phyloP scores from a whole-genome alignment of 2,797 vertebrate genomes.

The Chloroceryle amazona region DNA sequence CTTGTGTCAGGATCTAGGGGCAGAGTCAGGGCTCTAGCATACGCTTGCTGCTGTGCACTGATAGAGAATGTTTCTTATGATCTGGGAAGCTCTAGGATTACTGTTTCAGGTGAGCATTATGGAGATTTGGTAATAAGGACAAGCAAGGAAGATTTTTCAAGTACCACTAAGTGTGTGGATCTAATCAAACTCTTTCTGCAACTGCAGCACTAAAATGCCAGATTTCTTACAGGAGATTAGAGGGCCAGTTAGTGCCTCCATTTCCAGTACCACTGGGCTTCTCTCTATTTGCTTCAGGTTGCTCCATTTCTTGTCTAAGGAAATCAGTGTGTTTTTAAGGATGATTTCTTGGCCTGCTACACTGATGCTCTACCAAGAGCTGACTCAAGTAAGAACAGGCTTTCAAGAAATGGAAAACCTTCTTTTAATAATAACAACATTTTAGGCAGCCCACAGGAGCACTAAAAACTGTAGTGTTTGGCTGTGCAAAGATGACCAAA shows the following conservation, averaged over 20 bases:
- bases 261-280: background rate
- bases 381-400: background rate
- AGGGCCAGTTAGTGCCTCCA: rapidly evolving
- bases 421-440: background rate
- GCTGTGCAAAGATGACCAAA: background rate
- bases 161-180: background rate
- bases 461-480: background rate
- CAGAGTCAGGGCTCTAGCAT: background rate
- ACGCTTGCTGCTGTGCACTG: background rate
- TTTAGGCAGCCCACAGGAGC: background rate
- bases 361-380: background rate
- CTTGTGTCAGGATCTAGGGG: background rate
- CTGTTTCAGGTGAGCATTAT: background rate
- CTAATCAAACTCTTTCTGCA: background rate
- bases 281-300: background rate
- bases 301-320: background rate
- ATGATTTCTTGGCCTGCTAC: background rate
- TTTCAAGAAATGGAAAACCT: background rate
- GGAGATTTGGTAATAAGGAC: background rate
- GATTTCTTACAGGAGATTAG: background rate
- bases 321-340: background rate
- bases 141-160: background rate
- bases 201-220: background rate
- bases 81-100: background rate
- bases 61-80: background rate